These are phyloP conservation scores for Rhinatrema bivittatum DNA, from an alignment of 2,797 vertebrate species.

Conservation along the genomic window DNA sequence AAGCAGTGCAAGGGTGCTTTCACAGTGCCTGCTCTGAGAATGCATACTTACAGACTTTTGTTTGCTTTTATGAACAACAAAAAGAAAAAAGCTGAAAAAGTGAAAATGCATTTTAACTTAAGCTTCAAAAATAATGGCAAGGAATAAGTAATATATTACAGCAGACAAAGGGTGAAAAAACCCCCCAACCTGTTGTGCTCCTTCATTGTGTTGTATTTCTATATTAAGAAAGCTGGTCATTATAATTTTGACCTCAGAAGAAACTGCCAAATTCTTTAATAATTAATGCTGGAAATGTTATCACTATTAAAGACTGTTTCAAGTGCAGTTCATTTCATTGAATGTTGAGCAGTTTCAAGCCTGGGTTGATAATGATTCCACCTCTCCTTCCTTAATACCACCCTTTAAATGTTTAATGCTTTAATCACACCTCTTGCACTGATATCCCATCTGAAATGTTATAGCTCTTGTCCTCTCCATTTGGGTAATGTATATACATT, in stretches of 20 bases:
- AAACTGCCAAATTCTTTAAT: conserved; percentile 60
- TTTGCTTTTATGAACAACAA: no score
- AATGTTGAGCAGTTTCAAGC: conserved; percentile 54
- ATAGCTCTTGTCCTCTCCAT: conserved; percentile 39
- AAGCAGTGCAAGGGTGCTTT: no score
- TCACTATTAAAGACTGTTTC: conserved; percentile 53
- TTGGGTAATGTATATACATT: conserved; percentile 42
- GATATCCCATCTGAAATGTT: conserved; percentile 47
- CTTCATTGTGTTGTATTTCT: conserved; percentile 48
- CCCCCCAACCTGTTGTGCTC: no score
- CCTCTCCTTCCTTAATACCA: conserved; percentile 58
- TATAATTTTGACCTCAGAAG: conserved; percentile 55
- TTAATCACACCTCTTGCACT: conserved; percentile 57
- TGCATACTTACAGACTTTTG: no score
- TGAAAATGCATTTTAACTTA: no score
- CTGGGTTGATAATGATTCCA: conserved; percentile 68
- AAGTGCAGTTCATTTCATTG: conserved; percentile 53
- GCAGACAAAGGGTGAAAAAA: no score
- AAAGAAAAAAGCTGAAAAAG: no score
- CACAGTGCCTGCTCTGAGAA: no score
- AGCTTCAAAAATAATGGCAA: no score
- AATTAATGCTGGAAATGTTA: conserved; percentile 60
- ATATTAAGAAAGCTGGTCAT: conserved; percentile 53
- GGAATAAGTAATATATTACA: no score
- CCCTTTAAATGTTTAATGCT: conserved; percentile 64